These are phyloP conservation scores for Oceanites oceanicus DNA, from an alignment of 2,113 vertebrate genomes.

Conservation along the genomic window DNA sequence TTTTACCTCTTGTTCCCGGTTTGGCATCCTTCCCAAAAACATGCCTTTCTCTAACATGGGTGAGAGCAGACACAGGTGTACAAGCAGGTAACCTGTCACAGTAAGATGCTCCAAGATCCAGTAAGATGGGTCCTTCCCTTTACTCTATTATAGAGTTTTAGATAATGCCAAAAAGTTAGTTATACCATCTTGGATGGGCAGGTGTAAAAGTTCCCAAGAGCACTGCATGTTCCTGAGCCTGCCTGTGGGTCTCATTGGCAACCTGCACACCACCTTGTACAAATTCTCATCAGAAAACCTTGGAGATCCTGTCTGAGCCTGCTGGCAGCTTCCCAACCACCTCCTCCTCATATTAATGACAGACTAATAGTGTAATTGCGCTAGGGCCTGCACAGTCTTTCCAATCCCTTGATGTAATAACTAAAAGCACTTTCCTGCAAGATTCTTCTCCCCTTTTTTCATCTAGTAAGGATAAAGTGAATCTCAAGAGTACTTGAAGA, in stretches of 20 bases:
- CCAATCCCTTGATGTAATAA: neutral
- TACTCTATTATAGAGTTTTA: neutral
- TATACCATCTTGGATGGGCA: neutral
- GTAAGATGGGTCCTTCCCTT: neutral
- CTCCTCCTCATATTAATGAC: neutral
- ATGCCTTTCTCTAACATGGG: rapidly evolving
- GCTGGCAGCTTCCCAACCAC: neutral
- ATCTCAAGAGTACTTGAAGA: neutral
- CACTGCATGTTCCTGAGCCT: neutral
- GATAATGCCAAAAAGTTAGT: neutral
- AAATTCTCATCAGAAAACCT: neutral
- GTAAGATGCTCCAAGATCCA: neutral
- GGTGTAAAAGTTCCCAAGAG: neutral
- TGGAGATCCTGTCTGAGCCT: neutral
- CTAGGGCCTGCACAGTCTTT: neutral
- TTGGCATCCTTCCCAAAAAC: neutral
- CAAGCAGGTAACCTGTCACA: neutral
- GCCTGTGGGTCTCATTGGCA: neutral
- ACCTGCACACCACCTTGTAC: neutral
- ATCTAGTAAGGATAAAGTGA: neutral
- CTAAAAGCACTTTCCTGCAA: constrained; percentile 19
- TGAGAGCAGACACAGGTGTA: neutral
- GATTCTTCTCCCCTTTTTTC: constrained; percentile 6
- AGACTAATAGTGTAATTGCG: neutral
- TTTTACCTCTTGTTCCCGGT: neutral